phyloP scores from a whole-genome alignment of 1,140 invertebrate species.

The Acromyrmex heyeri region DNA sequence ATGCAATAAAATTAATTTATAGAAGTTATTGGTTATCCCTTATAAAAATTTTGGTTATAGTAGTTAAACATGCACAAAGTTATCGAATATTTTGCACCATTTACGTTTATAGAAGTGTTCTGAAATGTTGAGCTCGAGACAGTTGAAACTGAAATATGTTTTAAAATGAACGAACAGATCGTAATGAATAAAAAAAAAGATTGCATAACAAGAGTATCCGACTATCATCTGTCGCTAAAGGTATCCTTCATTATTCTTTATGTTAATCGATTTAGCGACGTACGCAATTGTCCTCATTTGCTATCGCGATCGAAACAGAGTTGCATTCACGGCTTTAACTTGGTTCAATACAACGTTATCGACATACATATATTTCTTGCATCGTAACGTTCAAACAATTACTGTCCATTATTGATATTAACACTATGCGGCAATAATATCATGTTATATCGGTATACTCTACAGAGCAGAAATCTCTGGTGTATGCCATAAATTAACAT shows the following conservation, averaged over 20 bases:
- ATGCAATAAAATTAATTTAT: background rate
- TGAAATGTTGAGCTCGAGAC: background rate
- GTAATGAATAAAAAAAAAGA: background rate
- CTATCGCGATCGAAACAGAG: background rate
- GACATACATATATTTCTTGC: constrained; percentile 15
- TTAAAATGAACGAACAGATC: background rate
- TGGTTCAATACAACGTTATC: background rate
- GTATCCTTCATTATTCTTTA: background rate
- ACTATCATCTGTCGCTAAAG: background rate
- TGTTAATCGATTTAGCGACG: background rate
- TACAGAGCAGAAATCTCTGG: constrained; percentile 28
- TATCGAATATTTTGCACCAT: background rate
- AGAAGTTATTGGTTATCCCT: background rate
- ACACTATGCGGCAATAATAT: constrained; percentile 15
- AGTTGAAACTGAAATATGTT: background rate
- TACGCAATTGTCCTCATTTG: background rate
- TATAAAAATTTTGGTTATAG: background rate
- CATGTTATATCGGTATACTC: constrained; percentile 11
- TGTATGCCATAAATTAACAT: constrained; percentile 53
- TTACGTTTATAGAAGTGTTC: background rate
- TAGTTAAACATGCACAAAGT: background rate
- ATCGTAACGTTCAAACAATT: constrained; percentile 28
- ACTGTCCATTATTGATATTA: constrained; percentile 48
- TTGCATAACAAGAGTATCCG: background rate
- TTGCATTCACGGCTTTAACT: background rate